Percentiles rank a stretch among this genome's conserved stretches.
Evolutionary conservation across 2,113 vertebrate species (phyloP).

Genomic region (Pipra filicauda): DNA sequence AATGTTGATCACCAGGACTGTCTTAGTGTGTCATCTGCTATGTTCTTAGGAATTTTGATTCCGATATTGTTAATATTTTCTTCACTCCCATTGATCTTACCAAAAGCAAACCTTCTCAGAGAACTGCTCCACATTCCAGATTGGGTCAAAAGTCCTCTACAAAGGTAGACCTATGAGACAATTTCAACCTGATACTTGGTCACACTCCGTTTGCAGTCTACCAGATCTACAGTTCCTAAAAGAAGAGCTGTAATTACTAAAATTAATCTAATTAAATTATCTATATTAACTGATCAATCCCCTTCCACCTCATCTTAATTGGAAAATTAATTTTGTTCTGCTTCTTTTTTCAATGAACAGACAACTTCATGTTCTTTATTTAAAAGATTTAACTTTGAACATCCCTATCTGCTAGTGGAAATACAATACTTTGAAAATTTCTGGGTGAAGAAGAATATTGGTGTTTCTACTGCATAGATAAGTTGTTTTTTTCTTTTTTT

Average conservation of each 20-base stretch:
- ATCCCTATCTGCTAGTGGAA: not conserved
- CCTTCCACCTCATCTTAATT: not conserved
- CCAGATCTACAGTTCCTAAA: not conserved
- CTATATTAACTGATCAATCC: not conserved
- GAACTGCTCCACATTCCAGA: not conserved
- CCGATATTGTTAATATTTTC: not conserved
- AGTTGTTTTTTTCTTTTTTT: rapidly evolving
- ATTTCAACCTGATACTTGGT: not conserved
- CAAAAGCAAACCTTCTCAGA: not conserved
- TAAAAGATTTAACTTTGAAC: not conserved
- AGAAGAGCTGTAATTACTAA: not conserved
- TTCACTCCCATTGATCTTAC: not conserved
- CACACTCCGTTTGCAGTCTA: not conserved
- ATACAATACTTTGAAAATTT: not conserved
- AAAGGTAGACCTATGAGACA: not conserved
- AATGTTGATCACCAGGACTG: not conserved
- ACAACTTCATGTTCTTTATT: not conserved
- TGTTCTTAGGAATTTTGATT: not conserved
- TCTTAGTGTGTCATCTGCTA: not conserved
- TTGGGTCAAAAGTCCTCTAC: not conserved
- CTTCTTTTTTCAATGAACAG: not conserved
- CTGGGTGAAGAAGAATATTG: not conserved
- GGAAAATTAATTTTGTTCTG: not conserved
- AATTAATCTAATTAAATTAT: not conserved
- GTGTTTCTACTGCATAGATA: not conserved